Evolutionary conservation across 2,888 invertebrate genomes (phyloP).

Genomic region (Torymus texanus): DNA sequence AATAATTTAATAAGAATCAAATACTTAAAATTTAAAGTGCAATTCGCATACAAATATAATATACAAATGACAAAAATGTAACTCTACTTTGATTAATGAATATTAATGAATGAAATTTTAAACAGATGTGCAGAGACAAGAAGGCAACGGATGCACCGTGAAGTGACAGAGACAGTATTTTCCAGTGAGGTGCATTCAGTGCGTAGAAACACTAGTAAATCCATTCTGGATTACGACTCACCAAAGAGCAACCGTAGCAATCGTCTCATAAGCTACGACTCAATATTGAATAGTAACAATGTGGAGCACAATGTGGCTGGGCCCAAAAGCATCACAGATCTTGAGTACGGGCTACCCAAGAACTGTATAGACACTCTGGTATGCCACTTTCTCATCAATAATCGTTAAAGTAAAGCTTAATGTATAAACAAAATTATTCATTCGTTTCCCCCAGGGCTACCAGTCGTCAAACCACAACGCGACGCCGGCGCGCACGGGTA

Average conservation of each 20-base stretch:
- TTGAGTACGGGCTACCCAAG: constrained; percentile 73
- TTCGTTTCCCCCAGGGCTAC: constrained; percentile 49
- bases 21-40: no score
- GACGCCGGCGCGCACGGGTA: constrained; percentile 69
- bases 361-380: constrained; percentile 71
- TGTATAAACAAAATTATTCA: background rate
- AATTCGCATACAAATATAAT: no score
- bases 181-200: constrained; percentile 80
- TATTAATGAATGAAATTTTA: constrained; percentile 31
- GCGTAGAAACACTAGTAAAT: constrained; percentile 75
- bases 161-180: constrained; percentile 80
- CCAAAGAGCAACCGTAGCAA: constrained; percentile 70
- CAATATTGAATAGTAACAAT: constrained; percentile 74
- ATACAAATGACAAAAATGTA: no score
- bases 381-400: constrained; percentile 1
- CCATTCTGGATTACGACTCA: constrained; percentile 73
- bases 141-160: constrained; percentile 75
- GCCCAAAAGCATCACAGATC: constrained; percentile 72
- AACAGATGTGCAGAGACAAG: constrained; percentile 74
- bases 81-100: no score
- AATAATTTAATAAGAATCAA: no score
- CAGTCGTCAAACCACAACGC: constrained; percentile 68
- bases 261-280: constrained; percentile 72
- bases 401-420: background rate
- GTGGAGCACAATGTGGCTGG: constrained; percentile 70